These are phyloP conservation scores for Troides oblongomaculatus DNA, from an alignment of 2,888 invertebrate species.

Conservation along the genomic window DNA sequence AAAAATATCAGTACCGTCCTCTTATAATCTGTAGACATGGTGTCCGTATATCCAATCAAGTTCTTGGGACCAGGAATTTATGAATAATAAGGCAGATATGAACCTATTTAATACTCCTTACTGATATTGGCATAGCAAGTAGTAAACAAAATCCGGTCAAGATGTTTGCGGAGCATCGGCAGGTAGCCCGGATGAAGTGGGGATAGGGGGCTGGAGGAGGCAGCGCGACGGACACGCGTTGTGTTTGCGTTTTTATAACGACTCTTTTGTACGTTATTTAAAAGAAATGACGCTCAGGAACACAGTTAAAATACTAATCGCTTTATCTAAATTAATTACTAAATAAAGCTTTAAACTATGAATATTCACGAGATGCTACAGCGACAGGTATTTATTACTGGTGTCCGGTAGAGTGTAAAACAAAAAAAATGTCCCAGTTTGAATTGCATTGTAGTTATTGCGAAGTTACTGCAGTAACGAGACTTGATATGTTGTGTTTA, in stretches of 20 bases:
- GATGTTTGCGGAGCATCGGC: not conserved
- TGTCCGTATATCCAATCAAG: constrained; percentile 14
- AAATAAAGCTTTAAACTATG: no score
- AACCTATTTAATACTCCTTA: constrained; percentile 9
- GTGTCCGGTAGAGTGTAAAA: no score
- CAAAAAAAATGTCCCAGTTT: no score
- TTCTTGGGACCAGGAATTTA: constrained; percentile 20
- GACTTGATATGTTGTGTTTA: no score
- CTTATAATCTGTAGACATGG: not conserved
- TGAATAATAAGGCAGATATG: constrained; percentile 22
- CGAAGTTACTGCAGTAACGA: no score
- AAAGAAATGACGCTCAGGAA: not conserved
- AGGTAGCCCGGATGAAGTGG: constrained; percentile 10
- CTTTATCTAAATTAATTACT: no score
- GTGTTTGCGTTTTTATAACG: constrained; percentile 6
- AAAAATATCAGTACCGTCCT: constrained; percentile 5
- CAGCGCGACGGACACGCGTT: not conserved
- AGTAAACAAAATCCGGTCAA: constrained; percentile 6
- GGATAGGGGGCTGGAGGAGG: constrained; percentile 2
- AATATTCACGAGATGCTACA: no score
- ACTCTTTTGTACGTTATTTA: constrained; percentile 10
- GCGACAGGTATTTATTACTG: no score
- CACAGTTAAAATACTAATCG: no score
- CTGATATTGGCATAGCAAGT: not conserved
- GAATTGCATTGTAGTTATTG: no score